Base-by-base conservation (phyloP, 2,888 invertebrate genomes). In the Pantelozetes paolii region DNA sequence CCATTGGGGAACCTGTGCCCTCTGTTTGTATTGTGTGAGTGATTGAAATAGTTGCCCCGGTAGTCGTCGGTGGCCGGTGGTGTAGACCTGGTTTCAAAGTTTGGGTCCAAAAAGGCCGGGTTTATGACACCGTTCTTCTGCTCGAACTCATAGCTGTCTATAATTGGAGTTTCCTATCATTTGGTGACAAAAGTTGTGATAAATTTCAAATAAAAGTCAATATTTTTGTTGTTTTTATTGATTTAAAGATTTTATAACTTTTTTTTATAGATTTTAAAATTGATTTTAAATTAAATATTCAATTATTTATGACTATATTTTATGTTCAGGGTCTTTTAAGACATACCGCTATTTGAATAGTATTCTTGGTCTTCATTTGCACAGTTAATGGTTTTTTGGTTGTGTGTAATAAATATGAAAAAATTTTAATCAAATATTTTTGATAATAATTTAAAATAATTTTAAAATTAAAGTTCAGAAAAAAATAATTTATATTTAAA, bases 101-200 rank as follows among this genome's bases (percentile, higher is more conserved):
- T 20, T 30, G 62, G 1, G 1, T 15, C 30, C 18, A 32, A n/a
- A 62, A 62, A 62, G 62, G 62, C 62, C 32, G 62, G 62, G 36
- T 62, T 62, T 62, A 62, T 62, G 6, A 62, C 28, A 32, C 62
- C 62, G 20, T 32, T 62, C 13, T 62, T 62, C 32, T 62, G 30
- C 6, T 30, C 28, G 36, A 36, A 32, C 11, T 36, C 36, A 32
- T 32, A 36, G 3, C 28, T 32, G 30, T 36, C 62, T 62, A 62
- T 62, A 32, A 62, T 62, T 18, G 62, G 62, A 13, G 62, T 62
- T 62, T 62, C 62, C 62, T 62, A 23, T 54, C 18, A 54, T 9
- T 26, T 1, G 2, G n/a, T n/a, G 11, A 54, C 36, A 36, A 8
- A 36, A 8, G 36, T 36, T 36, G 9, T 8, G 9, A 36, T 36